phyloP scores from a whole-genome alignment of 2,113 vertebrate genomes.

The Pongo abelii region DNA sequence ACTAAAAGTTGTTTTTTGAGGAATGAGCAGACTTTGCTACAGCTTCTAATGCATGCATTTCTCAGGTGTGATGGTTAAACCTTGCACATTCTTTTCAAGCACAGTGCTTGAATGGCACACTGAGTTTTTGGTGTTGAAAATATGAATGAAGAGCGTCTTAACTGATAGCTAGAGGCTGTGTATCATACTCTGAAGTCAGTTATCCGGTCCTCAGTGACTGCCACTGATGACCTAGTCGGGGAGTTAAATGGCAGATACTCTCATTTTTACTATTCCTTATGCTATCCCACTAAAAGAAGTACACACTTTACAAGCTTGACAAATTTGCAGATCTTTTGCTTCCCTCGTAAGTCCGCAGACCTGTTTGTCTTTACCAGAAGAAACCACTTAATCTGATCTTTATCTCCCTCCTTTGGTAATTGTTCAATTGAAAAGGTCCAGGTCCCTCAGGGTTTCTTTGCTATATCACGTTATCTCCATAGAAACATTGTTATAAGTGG shows the following conservation, averaged over 20 bases:
- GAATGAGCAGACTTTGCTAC: neutral
- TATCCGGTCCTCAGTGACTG: neutral
- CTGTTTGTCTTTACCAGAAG: neutral
- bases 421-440: neutral
- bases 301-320: neutral
- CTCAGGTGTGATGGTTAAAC: neutral
- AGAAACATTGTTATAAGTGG: neutral
- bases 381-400: neutral
- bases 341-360: neutral
- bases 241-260: neutral
- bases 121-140: neutral
- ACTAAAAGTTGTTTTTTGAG: constrained; percentile 7
- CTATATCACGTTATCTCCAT: neutral
- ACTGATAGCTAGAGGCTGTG: neutral
- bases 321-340: neutral
- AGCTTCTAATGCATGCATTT: neutral
- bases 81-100: neutral
- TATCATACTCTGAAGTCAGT: neutral
- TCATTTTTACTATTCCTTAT: neutral
- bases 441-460: neutral
- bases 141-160: neutral
- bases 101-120: neutral
- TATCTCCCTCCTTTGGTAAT: neutral
- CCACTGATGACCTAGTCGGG: neutral
- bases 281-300: neutral